A percentile compares a stretch with the other conserved stretches of the same genome.
These are phyloP conservation scores for Lasioglossum calceatum DNA, from an alignment of 2,888 invertebrate genomes.

Conservation along the genomic window DNA sequence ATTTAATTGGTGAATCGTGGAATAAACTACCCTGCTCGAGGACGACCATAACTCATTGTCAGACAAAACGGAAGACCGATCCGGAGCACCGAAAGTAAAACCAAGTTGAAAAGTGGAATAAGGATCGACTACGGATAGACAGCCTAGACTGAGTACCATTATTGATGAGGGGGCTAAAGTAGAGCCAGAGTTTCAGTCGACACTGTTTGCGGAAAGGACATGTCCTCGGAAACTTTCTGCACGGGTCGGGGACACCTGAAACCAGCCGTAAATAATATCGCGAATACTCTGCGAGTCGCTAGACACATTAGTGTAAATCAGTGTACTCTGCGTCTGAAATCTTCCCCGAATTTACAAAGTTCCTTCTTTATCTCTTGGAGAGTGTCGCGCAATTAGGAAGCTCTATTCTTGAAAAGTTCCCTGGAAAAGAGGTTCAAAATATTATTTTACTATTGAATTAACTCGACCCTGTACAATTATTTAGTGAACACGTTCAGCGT, in stretches of 20 bases:
- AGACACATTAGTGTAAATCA: background rate
- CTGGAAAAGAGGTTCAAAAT: background rate
- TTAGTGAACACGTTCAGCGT: too few relatives aligned
- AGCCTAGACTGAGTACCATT: background rate
- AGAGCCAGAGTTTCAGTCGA: background rate
- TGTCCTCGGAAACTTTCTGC: background rate
- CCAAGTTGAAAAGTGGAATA: background rate
- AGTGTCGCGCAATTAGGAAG: background rate
- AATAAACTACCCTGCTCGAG: background rate
- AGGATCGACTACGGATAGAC: constrained; percentile 6
- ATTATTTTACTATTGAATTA: too few relatives aligned
- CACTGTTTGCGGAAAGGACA: background rate
- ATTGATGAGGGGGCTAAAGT: constrained; percentile 14
- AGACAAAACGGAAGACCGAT: constrained; percentile 6
- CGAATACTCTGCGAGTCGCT: background rate
- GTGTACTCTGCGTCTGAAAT: background rate
- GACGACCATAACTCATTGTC: constrained; percentile 5
- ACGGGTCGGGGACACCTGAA: background rate
- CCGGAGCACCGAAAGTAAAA: background rate
- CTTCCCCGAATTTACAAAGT: background rate
- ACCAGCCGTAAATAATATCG: background rate
- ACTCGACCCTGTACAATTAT: too few relatives aligned
- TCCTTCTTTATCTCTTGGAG: background rate
- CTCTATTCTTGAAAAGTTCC: background rate
- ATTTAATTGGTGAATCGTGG: background rate